Base-by-base conservation (phyloP, 92 coral and sea anemone species). In the Bergia sp. region DNA sequence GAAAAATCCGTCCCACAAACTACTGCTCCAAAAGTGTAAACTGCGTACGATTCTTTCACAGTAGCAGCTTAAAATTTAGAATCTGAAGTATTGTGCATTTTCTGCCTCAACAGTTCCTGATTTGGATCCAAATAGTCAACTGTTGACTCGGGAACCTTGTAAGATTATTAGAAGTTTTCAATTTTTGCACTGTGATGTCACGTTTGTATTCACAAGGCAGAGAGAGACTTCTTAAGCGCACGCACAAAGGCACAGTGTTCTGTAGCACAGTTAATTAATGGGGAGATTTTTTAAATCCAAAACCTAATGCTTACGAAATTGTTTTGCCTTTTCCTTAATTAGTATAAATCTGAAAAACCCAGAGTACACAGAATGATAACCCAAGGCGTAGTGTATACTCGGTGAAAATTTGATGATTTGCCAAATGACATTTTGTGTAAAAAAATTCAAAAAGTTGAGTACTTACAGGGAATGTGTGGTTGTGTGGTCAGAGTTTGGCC, bases 81-180 rank as follows among this genome's bases (percentile, higher is more conserved):
- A 5, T 50, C 72, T 77, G 58, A 42, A 57, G 2, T 64, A 58
- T 39, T 20, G 50, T 57, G 16, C 72, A 57, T 81, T 64, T 61
- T 81, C 85, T 61, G 85, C 74, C 13, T 81, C 73, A 18, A 8
- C 85, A 81, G 85, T 82, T 66, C 86, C 75, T 12, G 37, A 23
- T 5, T 66, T n/a, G 76, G 55, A 64, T n/a, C 76, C 15, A 43
- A 82, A n/a, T 66, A 64, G 7, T 64, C 76, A 36, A 42, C 71
- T 65, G 7, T 21, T 76, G 38, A 64, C 75, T 61, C 40, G 42
- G 61, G 85, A 58, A 57, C 16, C 39, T 39, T 38, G 86, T 82
- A 82, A 82, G 86, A 82, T 40, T 58, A 13, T 2, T 79, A 4
- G 47, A 80, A 37, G 38, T 37, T 10, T 61, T 40, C 29, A 57